A percentile compares a stretch with the other conserved stretches of the same genome.
phyloP scores from a whole-genome alignment of 2,113 vertebrate species.

The Hippolais icterina region DNA sequence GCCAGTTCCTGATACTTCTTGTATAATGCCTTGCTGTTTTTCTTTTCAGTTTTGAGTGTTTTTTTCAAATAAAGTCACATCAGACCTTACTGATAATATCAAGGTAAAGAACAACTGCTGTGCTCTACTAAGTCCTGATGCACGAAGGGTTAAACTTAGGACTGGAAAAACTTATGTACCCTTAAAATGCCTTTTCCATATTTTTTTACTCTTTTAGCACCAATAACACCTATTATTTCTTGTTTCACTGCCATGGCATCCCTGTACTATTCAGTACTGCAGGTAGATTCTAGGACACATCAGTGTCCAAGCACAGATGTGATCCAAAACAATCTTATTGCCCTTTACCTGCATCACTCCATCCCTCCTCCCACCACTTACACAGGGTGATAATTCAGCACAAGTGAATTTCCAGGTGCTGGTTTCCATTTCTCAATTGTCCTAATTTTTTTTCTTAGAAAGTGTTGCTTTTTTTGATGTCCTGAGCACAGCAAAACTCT shows the following conservation, averaged over 20 bases:
- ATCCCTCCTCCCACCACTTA: neutral
- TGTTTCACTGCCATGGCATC: neutral
- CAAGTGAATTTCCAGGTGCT: neutral
- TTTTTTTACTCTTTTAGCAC: neutral
- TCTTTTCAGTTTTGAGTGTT: neutral
- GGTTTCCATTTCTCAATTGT: neutral
- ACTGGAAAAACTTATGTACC: neutral
- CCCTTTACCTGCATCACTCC: neutral
- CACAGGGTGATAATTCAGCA: neutral
- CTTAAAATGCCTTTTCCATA: neutral
- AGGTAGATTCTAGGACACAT: neutral
- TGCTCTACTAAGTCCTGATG: neutral
- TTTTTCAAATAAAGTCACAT: neutral
- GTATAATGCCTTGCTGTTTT: neutral
- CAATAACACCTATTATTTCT: neutral
- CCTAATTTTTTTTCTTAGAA: neutral
- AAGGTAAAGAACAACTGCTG: neutral
- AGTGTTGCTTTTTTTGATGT: neutral
- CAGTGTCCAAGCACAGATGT: accelerated
- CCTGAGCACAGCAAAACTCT: neutral
- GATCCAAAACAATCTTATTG: neutral
- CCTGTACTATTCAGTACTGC: neutral
- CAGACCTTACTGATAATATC: neutral
- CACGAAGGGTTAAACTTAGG: neutral
- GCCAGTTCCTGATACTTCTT: neutral